These are phyloP conservation scores for Aptenodytes patagonicus DNA, from an alignment of 2,113 vertebrate species.

Conservation along the genomic window DNA sequence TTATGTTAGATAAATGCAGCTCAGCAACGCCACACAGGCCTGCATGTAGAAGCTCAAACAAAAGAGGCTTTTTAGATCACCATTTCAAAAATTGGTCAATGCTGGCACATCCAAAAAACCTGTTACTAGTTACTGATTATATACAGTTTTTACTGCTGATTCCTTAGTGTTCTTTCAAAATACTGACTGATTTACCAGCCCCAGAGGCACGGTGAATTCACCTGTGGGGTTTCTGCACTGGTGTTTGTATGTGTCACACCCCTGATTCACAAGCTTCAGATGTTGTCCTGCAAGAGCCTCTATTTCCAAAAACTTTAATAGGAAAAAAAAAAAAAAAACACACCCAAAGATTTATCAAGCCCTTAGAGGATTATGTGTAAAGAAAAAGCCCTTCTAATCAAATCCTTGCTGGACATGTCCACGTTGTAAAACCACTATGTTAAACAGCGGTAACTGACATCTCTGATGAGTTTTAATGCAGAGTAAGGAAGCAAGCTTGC, in stretches of 20 bases:
- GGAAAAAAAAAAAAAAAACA: no score
- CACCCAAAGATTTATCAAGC: background rate
- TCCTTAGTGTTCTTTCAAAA: background rate
- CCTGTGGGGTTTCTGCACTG: background rate
- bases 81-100: background rate
- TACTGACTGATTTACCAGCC: background rate
- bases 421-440: background rate
- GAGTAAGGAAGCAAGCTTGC: background rate
- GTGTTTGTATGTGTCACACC: background rate
- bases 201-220: background rate
- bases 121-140: background rate
- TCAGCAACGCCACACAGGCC: background rate
- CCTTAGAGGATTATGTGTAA: background rate
- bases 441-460: background rate
- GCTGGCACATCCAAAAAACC: background rate
- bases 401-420: background rate
- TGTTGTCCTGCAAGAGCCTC: background rate
- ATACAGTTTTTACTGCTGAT: background rate
- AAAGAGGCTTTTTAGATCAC: background rate
- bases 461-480: background rate
- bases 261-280: background rate
- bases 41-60: background rate
- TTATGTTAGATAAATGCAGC: background rate
- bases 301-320: background rate
- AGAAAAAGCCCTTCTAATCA: background rate